Percentiles rank a stretch among this genome's conserved stretches.
Evolutionary conservation across 2,888 invertebrate species (phyloP).

Genomic region (Mythimna vitellina): DNA sequence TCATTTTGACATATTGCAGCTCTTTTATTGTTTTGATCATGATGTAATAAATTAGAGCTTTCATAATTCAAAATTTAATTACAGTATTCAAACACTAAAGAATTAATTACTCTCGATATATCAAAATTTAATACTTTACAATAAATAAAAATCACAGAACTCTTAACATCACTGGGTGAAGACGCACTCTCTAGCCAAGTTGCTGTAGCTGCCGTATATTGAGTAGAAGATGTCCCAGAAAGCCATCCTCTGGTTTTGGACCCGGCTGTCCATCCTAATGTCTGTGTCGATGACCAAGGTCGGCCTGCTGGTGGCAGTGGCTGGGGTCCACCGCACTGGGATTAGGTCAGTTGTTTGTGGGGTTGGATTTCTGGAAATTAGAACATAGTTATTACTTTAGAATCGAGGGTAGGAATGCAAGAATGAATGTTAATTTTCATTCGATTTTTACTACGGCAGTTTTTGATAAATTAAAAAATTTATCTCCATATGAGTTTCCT

Average conservation of each 20-base stretch:
- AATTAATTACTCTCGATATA: constrained; percentile 3
- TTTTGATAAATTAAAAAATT: background rate
- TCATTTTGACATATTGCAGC: constrained; percentile 8
- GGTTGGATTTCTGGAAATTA: constrained; percentile 81
- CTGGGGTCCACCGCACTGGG: constrained; percentile 78
- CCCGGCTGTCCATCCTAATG: constrained; percentile 74
- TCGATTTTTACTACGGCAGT: background rate
- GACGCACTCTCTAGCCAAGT: constrained; percentile 72
- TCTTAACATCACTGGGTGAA: constrained; percentile 52
- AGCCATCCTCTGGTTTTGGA: constrained; percentile 80
- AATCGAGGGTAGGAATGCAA: background rate
- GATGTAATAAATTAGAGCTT: background rate
- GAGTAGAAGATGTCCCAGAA: constrained; percentile 86
- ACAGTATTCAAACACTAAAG: constrained; percentile 44
- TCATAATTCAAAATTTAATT: constrained; percentile 23
- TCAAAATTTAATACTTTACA: constrained; percentile 10
- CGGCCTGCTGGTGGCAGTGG: constrained; percentile 74
- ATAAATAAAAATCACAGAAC: constrained; percentile 26
- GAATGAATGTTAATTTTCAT: background rate
- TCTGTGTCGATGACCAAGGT: constrained; percentile 80
- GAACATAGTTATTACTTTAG: background rate
- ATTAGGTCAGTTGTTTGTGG: constrained; percentile 73
- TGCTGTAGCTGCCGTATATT: constrained; percentile 78
- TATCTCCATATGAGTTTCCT: background rate
- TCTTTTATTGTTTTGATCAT: constrained; percentile 9